Evolutionary conservation across 2,113 vertebrate species (phyloP).

Genomic region (Upupa epops): DNA sequence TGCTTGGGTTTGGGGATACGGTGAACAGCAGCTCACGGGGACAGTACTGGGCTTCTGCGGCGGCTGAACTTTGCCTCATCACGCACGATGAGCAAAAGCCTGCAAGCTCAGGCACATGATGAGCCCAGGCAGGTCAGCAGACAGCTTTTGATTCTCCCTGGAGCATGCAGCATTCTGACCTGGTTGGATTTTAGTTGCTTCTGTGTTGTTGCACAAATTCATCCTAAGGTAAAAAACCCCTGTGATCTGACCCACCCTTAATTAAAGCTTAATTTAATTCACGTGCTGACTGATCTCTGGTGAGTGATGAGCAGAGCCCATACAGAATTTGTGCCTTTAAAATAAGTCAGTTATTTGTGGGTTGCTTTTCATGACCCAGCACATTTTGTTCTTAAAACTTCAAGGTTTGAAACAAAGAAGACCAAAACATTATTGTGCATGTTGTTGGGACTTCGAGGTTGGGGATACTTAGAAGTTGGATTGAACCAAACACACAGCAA

Average conservation of each 20-base stretch:
- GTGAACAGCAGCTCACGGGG: rapidly evolving
- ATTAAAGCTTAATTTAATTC: conserved; percentile 14
- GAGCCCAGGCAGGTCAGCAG: neutral
- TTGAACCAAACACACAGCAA: neutral
- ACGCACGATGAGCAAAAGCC: neutral
- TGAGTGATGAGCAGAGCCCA: neutral
- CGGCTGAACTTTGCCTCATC: neutral
- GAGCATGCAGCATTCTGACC: neutral
- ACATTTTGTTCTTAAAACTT: neutral
- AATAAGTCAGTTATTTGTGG: neutral
- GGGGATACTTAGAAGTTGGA: neutral
- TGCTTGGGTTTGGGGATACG: rapidly evolving
- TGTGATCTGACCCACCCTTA: neutral
- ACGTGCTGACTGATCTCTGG: neutral
- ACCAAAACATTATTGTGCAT: neutral
- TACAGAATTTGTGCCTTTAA: neutral
- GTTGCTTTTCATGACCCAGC: neutral
- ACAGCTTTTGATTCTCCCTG: neutral
- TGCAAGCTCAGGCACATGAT: neutral
- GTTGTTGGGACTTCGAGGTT: neutral
- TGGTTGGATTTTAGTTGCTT: neutral
- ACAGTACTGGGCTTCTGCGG: neutral
- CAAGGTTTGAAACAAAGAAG: neutral
- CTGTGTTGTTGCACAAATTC: neutral
- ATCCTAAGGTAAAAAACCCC: neutral